phyloP scores from a whole-genome alignment of 2,113 vertebrate genomes.

The Melospiza georgiana region DNA sequence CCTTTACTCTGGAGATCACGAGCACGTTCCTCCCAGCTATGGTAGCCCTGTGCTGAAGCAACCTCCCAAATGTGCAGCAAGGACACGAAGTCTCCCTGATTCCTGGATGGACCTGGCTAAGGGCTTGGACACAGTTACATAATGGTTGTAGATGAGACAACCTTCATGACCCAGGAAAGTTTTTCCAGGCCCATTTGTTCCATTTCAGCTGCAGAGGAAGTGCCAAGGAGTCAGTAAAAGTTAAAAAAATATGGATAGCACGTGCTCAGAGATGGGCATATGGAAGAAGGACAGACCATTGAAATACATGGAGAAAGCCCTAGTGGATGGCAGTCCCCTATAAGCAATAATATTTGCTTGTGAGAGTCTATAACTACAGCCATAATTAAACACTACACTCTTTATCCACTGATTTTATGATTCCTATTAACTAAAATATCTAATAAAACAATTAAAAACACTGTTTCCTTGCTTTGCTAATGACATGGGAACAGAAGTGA shows the following conservation, averaged over 20 bases:
- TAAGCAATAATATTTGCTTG: neutral
- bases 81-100: neutral
- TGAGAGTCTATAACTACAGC: neutral
- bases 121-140: neutral
- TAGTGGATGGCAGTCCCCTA: too few species aligned
- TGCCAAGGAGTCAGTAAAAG: neutral
- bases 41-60: neutral
- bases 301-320: neutral
- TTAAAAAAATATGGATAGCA: neutral
- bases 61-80: neutral
- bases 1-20: neutral
- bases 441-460: neutral
- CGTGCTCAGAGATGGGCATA: neutral
- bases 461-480: neutral
- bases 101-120: neutral
- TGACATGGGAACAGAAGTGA: neutral
- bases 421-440: neutral
- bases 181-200: neutral
- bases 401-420: neutral
- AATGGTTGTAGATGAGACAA: neutral
- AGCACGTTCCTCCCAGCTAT: fast-evolving
- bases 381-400: neutral
- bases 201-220: neutral
- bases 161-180: neutral
- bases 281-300: neutral